A percentile compares a stretch with the other conserved stretches of the same genome.
phyloP scores from a whole-genome alignment of 2,888 invertebrate genomes.

The Drosophila algonquin region DNA sequence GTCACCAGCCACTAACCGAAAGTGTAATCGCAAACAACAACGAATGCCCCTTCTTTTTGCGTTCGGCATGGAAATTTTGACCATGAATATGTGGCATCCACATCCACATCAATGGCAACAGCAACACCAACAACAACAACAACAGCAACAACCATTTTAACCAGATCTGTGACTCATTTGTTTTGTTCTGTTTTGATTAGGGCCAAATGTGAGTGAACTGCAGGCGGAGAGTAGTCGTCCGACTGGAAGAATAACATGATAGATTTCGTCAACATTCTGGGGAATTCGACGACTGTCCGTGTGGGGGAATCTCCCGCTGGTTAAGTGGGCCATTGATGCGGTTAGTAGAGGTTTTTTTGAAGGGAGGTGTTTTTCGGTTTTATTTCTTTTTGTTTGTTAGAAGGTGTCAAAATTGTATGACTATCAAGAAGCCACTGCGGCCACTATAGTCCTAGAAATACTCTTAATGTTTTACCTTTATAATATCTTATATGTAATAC shows the following conservation, averaged over 20 bases:
- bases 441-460: background rate
- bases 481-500: too few species aligned
- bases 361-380: background rate
- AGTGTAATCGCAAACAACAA: slow-evolving; percentile 64
- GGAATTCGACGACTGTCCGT: slow-evolving; percentile 32
- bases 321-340: slow-evolving; percentile 26
- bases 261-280: slow-evolving; percentile 58
- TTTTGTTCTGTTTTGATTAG: slow-evolving; percentile 67
- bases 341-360: background rate
- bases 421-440: background rate
- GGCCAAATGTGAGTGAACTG: slow-evolving; percentile 73
- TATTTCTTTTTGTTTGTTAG: background rate
- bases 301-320: slow-evolving; percentile 17
- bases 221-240: slow-evolving; percentile 12
- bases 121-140: background rate
- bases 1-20: slow-evolving; percentile 60
- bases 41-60: slow-evolving; percentile 40
- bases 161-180: slow-evolving; percentile 41
- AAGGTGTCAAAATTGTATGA: background rate
- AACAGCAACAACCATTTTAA: slow-evolving; percentile 44
- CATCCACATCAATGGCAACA: slow-evolving; percentile 19
- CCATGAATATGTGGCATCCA: slow-evolving; percentile 58
- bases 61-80: slow-evolving; percentile 71
- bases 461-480: too few species aligned
- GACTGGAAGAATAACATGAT: slow-evolving; percentile 40